These are phyloP conservation scores for Paratilapia polleni DNA, from an alignment of 2,113 vertebrate species.

Conservation along the genomic window DNA sequence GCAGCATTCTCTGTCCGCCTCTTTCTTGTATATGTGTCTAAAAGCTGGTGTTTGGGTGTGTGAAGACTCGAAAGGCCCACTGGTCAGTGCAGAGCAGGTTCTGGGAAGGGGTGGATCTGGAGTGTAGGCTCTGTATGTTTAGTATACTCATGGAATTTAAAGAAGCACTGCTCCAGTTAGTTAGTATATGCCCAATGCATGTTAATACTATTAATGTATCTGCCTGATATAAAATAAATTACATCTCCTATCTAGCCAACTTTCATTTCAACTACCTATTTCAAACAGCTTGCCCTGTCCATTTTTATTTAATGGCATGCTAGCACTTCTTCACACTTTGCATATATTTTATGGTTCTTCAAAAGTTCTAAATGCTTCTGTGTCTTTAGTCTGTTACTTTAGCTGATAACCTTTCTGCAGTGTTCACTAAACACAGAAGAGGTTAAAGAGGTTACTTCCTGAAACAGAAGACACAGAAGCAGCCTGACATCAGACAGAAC, in stretches of 20 bases:
- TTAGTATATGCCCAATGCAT: neutral
- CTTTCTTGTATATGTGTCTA: conserved; percentile 9
- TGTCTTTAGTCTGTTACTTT: too few species aligned
- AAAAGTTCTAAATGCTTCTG: too few species aligned
- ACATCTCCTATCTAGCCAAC: too few species aligned
- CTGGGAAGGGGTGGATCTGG: conserved; percentile 64
- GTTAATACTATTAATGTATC: neutral
- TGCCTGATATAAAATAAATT: too few species aligned
- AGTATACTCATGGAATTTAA: neutral
- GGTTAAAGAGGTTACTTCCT: too few species aligned
- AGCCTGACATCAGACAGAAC: neutral
- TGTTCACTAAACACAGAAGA: too few species aligned
- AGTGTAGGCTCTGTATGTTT: conserved; percentile 35
- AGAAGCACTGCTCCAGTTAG: neutral
- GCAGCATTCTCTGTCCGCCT: conserved; percentile 44
- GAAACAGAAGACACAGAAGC: too few species aligned
- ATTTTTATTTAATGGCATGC: neutral
- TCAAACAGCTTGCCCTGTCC: neutral
- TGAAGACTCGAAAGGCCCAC: conserved; percentile 9
- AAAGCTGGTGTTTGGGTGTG: neutral
- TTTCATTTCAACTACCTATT: too few species aligned
- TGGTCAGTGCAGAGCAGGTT: conserved; percentile 9
- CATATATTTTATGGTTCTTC: too few species aligned
- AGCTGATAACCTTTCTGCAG: too few species aligned
- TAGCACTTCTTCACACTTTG: neutral